Evolutionary conservation across 2,888 invertebrate species (phyloP), one percentile per base, ranked within the genome.

Genomic region (Leucozona laternaria): DNA sequence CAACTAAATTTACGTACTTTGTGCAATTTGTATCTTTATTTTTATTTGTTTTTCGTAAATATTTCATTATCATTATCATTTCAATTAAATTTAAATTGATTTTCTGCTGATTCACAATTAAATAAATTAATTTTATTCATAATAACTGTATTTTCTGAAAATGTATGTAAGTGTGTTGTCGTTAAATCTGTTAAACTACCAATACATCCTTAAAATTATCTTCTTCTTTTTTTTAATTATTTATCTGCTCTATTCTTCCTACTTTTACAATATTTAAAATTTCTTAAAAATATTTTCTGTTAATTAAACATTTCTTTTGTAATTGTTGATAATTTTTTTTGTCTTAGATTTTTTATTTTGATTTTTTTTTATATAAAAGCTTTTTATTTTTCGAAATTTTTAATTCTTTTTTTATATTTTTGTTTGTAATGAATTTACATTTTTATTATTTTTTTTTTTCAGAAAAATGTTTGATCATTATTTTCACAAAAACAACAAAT

Each of bases 221-320:
- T 55, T 43, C 48, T 40, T 37, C 15, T 66, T 53, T 40, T 50
- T 60, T 57, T 22, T 15, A 37, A 50, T 37, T 31, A 10, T 58
- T 66, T 58, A 17, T 43, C 10, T 75, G 28, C 15, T 28, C 37
- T 70, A 31, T 34, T 31, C 11, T 28, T 53, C 43, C 58, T 58
- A 57, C 45, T 48, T 31, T 58, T 71, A 40, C 53, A 68, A 73
- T 53, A 53, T 28, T 76, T 66, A 57, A 77, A 77, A 55, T 34
- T 78, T 62, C 85, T 85, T 85, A 85, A 81, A 85, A 85, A 73
- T 85, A 85, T 70, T 80, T 78, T 66, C 2, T 66, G 7, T 50
- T 62, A 40, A 62, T 43, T 34, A 60, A 79, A 64, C 55, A 37
- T 37, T 50, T 34, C 4, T 48, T 62, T 70, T 75, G 22, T 62